Conservation (phyloP, 2,888 invertebrate species). For the Arenicola marina region DNA sequence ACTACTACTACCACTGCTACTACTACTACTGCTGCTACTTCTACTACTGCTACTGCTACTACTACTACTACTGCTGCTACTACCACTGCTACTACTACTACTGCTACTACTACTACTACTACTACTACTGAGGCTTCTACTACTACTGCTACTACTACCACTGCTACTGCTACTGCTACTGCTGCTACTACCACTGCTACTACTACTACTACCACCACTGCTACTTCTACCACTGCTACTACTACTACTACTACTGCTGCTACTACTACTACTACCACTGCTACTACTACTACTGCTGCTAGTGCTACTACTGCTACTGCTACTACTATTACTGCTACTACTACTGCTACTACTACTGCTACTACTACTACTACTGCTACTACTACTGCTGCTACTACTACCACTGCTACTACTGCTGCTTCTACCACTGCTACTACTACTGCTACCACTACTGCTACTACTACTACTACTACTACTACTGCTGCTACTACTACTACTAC, state of each 20-base stretch:
- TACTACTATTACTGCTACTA: not conserved
- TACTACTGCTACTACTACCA: not conserved
- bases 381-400: not conserved
- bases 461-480: not conserved
- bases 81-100: constrained; percentile 1
- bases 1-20: not conserved
- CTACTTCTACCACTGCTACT: too few relatives aligned
- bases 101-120: not conserved
- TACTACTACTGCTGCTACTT: not conserved
- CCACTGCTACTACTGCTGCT: not conserved
- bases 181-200: constrained; percentile 1
- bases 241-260: too few relatives aligned
- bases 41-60: not conserved
- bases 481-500: not conserved
- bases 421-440: not conserved
- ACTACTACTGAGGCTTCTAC: too few relatives aligned
- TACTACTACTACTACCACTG: constrained; percentile 3
- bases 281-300: not conserved
- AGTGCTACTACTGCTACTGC: constrained; percentile 1
- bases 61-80: not conserved
- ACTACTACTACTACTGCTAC: constrained; percentile 6
- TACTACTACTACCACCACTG: constrained; percentile 1
- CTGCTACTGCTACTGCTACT: constrained; percentile 8
- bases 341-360: not conserved
- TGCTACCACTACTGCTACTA: not conserved